Evolutionary conservation across 1,140 invertebrate genomes (phyloP), one percentile per base, ranked within the genome.

Genomic region (Meloidogyne hapla): DNA sequence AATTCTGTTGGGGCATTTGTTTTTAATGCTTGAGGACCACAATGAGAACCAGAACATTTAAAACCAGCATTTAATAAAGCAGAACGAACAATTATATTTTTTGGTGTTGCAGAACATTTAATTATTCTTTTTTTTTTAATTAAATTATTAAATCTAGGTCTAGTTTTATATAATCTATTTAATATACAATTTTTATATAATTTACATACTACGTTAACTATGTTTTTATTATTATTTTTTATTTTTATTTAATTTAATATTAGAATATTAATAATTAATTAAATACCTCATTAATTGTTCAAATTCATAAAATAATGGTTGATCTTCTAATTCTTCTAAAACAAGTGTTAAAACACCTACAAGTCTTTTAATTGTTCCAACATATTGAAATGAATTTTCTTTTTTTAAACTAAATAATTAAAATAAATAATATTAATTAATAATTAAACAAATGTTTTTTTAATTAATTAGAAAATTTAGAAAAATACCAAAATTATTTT

Each of bases 1-100:
- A 96, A 89, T 5, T 90, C 86, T 48, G 91, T 88, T 0, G 97
- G 94, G 0, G 96, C 96, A 88, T 95, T 89, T 0, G 96, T 98
- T 89, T 99, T 99, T 3, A 98, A 89, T 0, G 94, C 95, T 77
- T 92, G 91, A 83, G 92, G 93, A 68, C 91, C 91, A 69, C 93
- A 92, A 89, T 99, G 97, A 0, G 95, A 96, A 78, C 92, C 91
- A 0, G 95, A 98, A 4, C 98, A 94, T 81, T 90, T 89, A 88
- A 94, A 97, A 1, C 95, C 95, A 13, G 93, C 93, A 90, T 98
- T 94, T 25, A 98, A 85, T 66, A 99, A 87, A 0, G 95, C 96
- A 2, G 96, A 99, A 81, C 95, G 77, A 23, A 83, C 63, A 42
- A 42, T 48, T n/a, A 75, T 45, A n/a, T 68, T 28, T 45, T 82